These are phyloP conservation scores for Drosophila bocqueti DNA, from an alignment of 1,140 invertebrate species.

Conservation along the genomic window DNA sequence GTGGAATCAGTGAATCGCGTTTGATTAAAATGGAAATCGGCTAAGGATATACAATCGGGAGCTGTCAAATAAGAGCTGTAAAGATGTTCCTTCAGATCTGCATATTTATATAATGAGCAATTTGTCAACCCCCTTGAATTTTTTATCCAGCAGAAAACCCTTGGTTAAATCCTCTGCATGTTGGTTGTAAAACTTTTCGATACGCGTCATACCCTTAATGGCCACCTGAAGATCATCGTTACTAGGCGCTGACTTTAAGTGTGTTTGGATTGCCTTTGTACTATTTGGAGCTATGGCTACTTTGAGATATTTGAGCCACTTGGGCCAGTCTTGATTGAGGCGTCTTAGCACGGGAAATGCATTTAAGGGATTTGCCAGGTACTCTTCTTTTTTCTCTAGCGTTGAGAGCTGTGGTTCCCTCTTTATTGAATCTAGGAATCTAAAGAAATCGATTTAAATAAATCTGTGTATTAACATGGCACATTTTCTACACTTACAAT, in stretches of 20 bases:
- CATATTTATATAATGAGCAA: background rate
- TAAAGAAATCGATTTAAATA: background rate
- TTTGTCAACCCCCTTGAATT: slow-evolving; percentile 36
- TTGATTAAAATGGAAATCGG: slow-evolving; percentile 32
- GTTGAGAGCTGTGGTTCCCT: background rate
- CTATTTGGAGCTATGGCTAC: background rate
- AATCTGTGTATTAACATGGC: too few relatives aligned
- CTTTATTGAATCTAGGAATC: slow-evolving; percentile 29
- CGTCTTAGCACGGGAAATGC: slow-evolving; percentile 40
- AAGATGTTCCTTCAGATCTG: background rate
- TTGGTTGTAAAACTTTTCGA: slow-evolving; percentile 47
- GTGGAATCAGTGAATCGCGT: slow-evolving; percentile 20
- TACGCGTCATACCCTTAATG: slow-evolving; percentile 39
- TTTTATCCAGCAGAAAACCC: slow-evolving; percentile 29
- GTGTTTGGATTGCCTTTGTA: slow-evolving; percentile 17
- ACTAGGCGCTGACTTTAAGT: slow-evolving; percentile 1
- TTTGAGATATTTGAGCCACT: slow-evolving; percentile 47
- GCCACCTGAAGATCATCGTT: slow-evolving; percentile 29
- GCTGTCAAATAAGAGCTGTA: slow-evolving; percentile 33
- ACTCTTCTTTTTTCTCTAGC: slow-evolving; percentile 22
- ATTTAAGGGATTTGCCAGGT: slow-evolving; percentile 55
- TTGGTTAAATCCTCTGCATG: slow-evolving; percentile 53
- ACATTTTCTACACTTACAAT: slow-evolving; percentile 11
- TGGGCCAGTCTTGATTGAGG: slow-evolving; percentile 59
- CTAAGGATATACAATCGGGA: slow-evolving; percentile 40